A percentile compares a stretch with the other conserved stretches of the same genome.
Evolutionary conservation across 2,797 vertebrate species (phyloP).

Genomic region (Neosilurus hyrtlii): DNA sequence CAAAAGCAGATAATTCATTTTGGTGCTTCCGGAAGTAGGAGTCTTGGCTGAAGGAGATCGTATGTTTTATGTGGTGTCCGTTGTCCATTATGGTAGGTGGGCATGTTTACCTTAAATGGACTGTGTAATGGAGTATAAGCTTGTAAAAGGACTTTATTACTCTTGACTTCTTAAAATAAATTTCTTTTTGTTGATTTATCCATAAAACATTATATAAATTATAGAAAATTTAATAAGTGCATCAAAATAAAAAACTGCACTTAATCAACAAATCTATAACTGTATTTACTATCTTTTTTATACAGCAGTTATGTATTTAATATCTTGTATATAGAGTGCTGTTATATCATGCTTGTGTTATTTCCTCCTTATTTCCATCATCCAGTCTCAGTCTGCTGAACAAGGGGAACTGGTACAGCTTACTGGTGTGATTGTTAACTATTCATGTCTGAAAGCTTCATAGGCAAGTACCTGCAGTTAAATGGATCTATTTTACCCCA

Average conservation of each 20-base stretch:
- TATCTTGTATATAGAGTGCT: not conserved
- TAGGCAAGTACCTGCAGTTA: not conserved
- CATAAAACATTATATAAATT: no score
- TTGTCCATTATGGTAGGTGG: constrained; percentile 1
- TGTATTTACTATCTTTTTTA: not conserved
- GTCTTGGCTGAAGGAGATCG: constrained; percentile 25
- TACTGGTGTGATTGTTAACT: not conserved
- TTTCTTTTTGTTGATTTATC: not conserved
- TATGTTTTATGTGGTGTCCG: constrained; percentile 22
- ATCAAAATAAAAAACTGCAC: no score
- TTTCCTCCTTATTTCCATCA: not conserved
- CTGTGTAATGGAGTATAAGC: no score
- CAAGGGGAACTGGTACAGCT: not conserved
- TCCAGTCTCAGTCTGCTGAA: not conserved
- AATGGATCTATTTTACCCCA: no score
- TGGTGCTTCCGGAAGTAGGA: constrained; percentile 39
- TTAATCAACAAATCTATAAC: no score
- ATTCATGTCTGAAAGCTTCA: constrained; percentile 15
- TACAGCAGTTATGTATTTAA: not conserved
- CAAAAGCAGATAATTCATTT: constrained; percentile 59
- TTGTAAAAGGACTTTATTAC: not conserved
- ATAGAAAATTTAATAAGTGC: no score
- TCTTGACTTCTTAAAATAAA: not conserved
- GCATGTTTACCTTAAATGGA: constrained; percentile 26
- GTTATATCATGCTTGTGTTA: not conserved